phyloP scores from a whole-genome alignment of 2,113 vertebrate species.

The Bos indicus region DNA sequence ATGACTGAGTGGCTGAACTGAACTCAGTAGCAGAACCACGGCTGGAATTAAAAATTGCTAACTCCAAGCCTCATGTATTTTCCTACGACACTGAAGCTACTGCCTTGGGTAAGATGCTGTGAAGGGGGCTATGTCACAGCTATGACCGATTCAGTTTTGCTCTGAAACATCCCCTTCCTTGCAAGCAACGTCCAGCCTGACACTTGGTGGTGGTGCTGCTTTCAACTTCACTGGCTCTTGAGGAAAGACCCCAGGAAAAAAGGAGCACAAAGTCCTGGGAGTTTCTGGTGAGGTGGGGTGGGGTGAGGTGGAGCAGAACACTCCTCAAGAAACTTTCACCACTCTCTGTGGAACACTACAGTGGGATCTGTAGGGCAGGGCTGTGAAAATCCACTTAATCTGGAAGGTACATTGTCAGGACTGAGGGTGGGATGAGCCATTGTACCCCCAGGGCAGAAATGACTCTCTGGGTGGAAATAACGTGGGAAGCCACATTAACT shows the following conservation, averaged over 20 bases:
- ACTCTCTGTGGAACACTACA: not conserved
- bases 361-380: not conserved
- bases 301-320: rapidly evolving
- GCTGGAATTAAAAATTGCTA: not conserved
- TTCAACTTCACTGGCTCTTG: not conserved
- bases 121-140: not conserved
- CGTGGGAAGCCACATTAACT: constrained; percentile 43
- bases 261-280: not conserved
- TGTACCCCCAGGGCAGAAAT: not conserved
- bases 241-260: not conserved
- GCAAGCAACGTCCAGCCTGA: not conserved
- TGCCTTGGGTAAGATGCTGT: not conserved
- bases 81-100: not conserved
- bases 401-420: not conserved
- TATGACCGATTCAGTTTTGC: not conserved
- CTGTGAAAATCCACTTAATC: not conserved
- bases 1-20: not conserved
- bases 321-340: not conserved
- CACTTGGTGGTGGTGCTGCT: not conserved
- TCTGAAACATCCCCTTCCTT: not conserved
- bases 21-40: not conserved
- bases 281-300: not conserved
- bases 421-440: not conserved
- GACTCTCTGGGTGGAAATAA: constrained; percentile 1
- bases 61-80: not conserved